These are phyloP conservation scores for Coregonus clupeaformis DNA, from an alignment of 2,113 vertebrate species.

Conservation along the genomic window DNA sequence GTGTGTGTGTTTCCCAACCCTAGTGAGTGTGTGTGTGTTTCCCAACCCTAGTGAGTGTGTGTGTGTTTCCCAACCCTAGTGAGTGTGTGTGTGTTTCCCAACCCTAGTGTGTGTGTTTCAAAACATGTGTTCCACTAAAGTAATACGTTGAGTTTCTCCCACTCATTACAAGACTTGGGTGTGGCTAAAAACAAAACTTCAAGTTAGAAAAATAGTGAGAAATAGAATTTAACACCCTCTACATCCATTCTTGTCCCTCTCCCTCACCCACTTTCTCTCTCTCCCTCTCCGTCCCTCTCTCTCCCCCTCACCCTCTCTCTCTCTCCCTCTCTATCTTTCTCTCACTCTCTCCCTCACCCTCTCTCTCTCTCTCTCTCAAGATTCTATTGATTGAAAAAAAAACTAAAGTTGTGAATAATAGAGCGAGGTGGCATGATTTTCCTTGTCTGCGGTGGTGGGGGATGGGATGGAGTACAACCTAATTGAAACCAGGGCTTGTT, in stretches of 20 bases:
- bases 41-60: too few relatives aligned
- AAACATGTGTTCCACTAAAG: slow-evolving; percentile 55
- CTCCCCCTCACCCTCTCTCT: neutral
- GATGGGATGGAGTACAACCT: slow-evolving; percentile 50
- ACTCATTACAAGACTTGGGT: slow-evolving; percentile 43
- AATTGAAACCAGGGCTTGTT: slow-evolving; percentile 72
- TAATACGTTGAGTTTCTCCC: slow-evolving; percentile 39
- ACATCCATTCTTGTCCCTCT: too few relatives aligned
- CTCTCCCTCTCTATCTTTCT: neutral
- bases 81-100: too few relatives aligned
- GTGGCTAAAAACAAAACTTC: slow-evolving; percentile 45
- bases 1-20: too few relatives aligned
- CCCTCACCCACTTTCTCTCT: neutral
- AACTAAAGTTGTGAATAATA: too few relatives aligned
- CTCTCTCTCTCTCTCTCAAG: too few relatives aligned
- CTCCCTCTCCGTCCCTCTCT: neutral
- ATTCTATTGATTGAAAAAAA: too few relatives aligned
- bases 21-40: too few relatives aligned
- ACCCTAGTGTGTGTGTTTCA: slow-evolving; percentile 22
- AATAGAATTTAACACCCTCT: neutral
- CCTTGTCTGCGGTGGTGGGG: slow-evolving; percentile 35
- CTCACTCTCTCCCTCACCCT: neutral
- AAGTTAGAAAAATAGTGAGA: neutral
- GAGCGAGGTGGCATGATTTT: neutral
- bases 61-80: too few relatives aligned